Base-by-base conservation (phyloP, 1,140 invertebrate genomes). In the Drosophila pallidifrons region DNA sequence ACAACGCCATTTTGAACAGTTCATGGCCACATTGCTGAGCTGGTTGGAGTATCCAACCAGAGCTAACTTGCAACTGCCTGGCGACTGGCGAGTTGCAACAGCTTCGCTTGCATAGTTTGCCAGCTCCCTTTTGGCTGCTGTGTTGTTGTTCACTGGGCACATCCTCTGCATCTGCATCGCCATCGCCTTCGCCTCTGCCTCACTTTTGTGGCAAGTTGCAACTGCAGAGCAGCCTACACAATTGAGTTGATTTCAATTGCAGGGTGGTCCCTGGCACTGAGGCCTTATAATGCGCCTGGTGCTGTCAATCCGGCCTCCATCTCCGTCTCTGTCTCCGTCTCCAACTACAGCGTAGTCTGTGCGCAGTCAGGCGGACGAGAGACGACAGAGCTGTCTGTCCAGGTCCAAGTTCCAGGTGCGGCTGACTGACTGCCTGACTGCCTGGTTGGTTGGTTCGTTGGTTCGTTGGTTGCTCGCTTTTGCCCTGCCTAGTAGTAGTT, bases 401-500 rank as follows among this genome's bases (percentile, higher is more conserved):
- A 49, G 5, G 15, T 65, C 2, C 60, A 25, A 46, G 67, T 16
- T 64, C 64, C 47, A 73, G 77, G 63, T 69, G 65, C 66, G 58
- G 72, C 65, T 69, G 55, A 59, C 58, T 45, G 52, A 69, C 66
- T 72, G 78, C 49, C 38, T 67, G 20, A 25, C 20, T 25, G 20
- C 20, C 20, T 25, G 47, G 11, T 25, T 78, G 74, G 60, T 30
- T 75, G 77, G 49, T 68, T 82, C 75, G 55, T 75, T 83, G 20
- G 25, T 25, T 35, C 30, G 51, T 51, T 82, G 81, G 67, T 58
- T 78, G 57, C 64, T 69, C 83, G 80, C 57, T 63, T 82, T 75
- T 83, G 81, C 73, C 81, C 70, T 75, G 81, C 81, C 81, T 85
- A 77, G 81, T 85, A 85, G 81, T 85, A 85, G 81, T 85, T 85